Percentiles rank a stretch among this genome's conserved stretches.
phyloP scores from a whole-genome alignment of 2,797 vertebrate species.

The Tamandua tetradactyla region DNA sequence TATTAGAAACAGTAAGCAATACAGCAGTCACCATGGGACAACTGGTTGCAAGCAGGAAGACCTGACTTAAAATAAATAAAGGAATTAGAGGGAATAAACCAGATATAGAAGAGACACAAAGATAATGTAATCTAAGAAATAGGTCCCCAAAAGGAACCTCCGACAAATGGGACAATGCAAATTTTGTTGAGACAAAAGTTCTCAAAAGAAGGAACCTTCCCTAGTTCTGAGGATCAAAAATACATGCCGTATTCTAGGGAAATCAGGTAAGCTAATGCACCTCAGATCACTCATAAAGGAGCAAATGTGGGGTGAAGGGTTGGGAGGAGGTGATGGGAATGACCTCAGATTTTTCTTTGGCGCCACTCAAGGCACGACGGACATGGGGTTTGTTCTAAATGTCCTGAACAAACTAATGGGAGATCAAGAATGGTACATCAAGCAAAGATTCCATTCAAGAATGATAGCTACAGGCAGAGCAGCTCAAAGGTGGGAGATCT shows the following conservation, averaged over 20 bases:
- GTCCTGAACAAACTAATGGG: not conserved
- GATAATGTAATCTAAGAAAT: not conserved
- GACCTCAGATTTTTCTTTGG: not conserved
- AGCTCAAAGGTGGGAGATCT: not conserved
- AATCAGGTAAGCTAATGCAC: not conserved
- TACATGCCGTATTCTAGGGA: not conserved
- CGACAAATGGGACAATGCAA: not conserved
- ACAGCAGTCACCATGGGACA: not conserved
- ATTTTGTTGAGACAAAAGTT: not conserved
- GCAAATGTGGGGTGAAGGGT: too few species aligned
- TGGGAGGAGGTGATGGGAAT: not conserved
- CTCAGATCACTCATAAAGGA: not conserved
- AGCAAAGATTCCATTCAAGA: not conserved
- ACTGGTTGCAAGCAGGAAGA: not conserved
- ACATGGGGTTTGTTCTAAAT: not conserved
- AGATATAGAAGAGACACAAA: not conserved
- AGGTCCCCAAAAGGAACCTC: not conserved
- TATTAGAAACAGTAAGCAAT: not conserved
- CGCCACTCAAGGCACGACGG: not conserved
- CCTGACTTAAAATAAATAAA: not conserved
- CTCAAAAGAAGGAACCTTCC: not conserved
- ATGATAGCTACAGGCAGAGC: not conserved
- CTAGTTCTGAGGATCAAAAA: not conserved
- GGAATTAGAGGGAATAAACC: not conserved
- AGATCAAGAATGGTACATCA: not conserved